Evolutionary conservation across 2,113 vertebrate species (phyloP).

Genomic region (Poeciliopsis occidentalis): DNA sequence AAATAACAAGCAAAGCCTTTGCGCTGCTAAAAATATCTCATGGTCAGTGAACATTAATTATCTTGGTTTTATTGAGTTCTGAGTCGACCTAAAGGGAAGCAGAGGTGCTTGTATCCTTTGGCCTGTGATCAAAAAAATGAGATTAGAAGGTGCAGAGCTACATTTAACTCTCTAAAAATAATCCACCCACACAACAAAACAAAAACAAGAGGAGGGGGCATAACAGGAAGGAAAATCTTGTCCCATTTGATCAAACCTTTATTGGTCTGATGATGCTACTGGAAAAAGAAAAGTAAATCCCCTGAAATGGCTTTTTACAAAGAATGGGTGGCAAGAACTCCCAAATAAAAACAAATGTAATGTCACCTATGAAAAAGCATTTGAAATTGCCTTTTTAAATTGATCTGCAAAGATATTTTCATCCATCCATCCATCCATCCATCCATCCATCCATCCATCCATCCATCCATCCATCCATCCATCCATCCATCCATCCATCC

Average conservation of each 20-base stretch:
- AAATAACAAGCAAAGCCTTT: neutral
- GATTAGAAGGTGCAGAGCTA: conserved; percentile 49
- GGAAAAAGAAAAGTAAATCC: conserved; percentile 10
- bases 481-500: too few species aligned
- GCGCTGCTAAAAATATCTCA: conserved; percentile 1
- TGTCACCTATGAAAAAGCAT: neutral
- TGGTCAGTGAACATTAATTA: neutral
- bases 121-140: conserved; percentile 42
- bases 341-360: neutral
- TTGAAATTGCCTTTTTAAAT: neutral
- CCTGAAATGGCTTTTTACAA: conserved; percentile 8
- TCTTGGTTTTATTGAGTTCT: conserved; percentile 7
- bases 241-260: neutral
- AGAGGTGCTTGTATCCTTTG: conserved; percentile 8
- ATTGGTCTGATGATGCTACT: neutral
- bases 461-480: too few species aligned
- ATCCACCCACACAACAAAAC: conserved; percentile 22
- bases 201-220: conserved; percentile 34
- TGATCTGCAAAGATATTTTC: too few species aligned
- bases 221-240: conserved; percentile 23
- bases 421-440: too few species aligned
- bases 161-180: conserved; percentile 54
- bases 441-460: too few species aligned
- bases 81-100: conserved; percentile 3
- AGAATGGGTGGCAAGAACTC: conserved; percentile 1